Conservation (phyloP, 2,113 vertebrate genomes). For the Chelonoidis abingdonii region DNA sequence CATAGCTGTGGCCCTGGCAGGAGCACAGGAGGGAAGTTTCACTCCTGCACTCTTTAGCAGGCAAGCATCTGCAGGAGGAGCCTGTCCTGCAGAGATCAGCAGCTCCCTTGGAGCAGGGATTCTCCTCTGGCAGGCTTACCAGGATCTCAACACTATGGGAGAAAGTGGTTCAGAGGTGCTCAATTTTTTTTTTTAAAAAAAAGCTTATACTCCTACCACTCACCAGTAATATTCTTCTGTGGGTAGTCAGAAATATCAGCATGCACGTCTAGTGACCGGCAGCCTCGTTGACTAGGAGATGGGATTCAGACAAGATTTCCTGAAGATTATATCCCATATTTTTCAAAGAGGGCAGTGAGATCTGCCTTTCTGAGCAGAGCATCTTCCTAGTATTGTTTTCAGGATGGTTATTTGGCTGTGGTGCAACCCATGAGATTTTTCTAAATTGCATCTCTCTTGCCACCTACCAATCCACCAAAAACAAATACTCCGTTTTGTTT, state of each 20-base stretch:
- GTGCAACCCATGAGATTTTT: not conserved
- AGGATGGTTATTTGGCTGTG: not conserved
- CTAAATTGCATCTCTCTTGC: not conserved
- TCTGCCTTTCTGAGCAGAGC: not conserved
- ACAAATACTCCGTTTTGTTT: not conserved
- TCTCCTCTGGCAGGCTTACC: rapidly evolving
- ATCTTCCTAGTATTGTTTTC: not conserved
- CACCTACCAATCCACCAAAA: not conserved
- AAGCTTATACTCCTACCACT: not conserved
- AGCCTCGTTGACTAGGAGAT: not conserved
- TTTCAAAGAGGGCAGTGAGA: not conserved
- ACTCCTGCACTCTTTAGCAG: not conserved
- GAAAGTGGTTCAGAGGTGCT: not conserved
- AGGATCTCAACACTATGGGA: not conserved
- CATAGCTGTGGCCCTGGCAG: not conserved
- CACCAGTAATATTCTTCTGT: not conserved
- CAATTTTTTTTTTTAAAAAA: not conserved
- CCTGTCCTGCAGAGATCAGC: rapidly evolving
- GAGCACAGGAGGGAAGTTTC: not conserved
- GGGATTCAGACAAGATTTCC: not conserved
- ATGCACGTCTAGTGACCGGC: not conserved
- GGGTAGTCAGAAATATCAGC: not conserved
- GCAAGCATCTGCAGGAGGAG: not conserved
- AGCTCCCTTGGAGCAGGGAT: not conserved
- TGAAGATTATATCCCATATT: not conserved